phyloP scores from a whole-genome alignment of 2,113 vertebrate genomes.

The Cynoglossus semilaevis region DNA sequence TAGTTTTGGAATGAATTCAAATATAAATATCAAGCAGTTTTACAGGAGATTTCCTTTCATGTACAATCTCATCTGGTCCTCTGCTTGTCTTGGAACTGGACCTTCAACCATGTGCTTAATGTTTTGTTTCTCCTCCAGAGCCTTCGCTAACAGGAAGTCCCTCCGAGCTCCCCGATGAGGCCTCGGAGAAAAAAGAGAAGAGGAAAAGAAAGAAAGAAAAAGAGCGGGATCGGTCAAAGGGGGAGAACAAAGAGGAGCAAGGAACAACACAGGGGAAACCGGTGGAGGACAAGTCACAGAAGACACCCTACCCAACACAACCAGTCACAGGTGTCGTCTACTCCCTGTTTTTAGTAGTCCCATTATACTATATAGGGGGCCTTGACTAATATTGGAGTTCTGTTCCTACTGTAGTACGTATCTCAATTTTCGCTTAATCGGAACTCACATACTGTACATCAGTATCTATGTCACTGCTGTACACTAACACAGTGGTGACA shows the following conservation, averaged over 20 bases:
- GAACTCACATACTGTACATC: no score
- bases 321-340: constrained; percentile 59
- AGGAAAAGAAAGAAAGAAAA: constrained; percentile 74
- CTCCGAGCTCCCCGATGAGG: constrained; percentile 23
- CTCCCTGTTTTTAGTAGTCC: neutral
- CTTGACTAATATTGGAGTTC: no score
- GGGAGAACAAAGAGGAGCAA: constrained; percentile 58
- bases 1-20: no score
- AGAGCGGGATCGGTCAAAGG: constrained; percentile 59
- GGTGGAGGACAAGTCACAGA: constrained; percentile 53
- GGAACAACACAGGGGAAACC: constrained; percentile 46
- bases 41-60: constrained; percentile 19
- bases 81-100: constrained; percentile 11
- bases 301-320: constrained; percentile 45
- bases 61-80: neutral
- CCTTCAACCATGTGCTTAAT: constrained; percentile 10
- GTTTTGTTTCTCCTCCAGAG: constrained; percentile 42
- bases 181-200: constrained; percentile 65
- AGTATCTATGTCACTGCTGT: no score
- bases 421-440: no score
- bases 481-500: no score
- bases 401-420: no score
- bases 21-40: no score
- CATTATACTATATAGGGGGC: no score
- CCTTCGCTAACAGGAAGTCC: constrained; percentile 31